Percentiles rank a stretch among this genome's conserved stretches.
These are phyloP conservation scores for Sarcophaga subvicina DNA, from an alignment of 2,888 invertebrate genomes.

Conservation along the genomic window DNA sequence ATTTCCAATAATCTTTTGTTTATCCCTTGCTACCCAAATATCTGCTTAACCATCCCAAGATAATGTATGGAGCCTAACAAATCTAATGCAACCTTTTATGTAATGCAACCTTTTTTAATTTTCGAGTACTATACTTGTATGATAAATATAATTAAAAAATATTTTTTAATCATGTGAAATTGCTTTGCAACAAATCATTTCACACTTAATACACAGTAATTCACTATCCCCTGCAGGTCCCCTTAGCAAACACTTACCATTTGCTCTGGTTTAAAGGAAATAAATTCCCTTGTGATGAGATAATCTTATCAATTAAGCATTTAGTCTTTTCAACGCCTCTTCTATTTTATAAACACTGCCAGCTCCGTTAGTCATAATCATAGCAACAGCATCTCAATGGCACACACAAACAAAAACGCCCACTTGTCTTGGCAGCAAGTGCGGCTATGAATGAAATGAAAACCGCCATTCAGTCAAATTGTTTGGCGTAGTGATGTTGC, in stretches of 20 bases:
- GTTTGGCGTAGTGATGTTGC: neutral
- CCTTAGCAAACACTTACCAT: neutral
- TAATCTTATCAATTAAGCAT: conserved; percentile 62
- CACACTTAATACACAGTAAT: too few species aligned
- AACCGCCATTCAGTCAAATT: conserved; percentile 6
- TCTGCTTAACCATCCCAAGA: too few species aligned
- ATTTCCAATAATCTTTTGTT: too few species aligned
- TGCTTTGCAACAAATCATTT: too few species aligned
- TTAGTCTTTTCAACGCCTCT: conserved; percentile 61
- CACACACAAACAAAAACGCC: conserved; percentile 70
- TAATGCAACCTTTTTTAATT: too few species aligned
- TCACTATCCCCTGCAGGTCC: too few species aligned
- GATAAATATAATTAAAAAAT: too few species aligned
- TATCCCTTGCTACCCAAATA: too few species aligned
- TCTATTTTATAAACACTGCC: conserved; percentile 44
- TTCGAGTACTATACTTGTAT: too few species aligned
- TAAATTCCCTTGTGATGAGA: conserved; percentile 60
- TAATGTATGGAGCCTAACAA: too few species aligned
- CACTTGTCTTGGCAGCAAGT: conserved; percentile 69
- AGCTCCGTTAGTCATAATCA: conserved; percentile 30
- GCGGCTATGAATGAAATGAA: conserved; percentile 42
- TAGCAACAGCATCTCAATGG: conserved; percentile 26
- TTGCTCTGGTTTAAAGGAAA: neutral
- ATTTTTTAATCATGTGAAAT: too few species aligned
- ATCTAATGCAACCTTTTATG: too few species aligned